phyloP scores from a whole-genome alignment of 2,113 vertebrate species.

The Haemorhous mexicanus region DNA sequence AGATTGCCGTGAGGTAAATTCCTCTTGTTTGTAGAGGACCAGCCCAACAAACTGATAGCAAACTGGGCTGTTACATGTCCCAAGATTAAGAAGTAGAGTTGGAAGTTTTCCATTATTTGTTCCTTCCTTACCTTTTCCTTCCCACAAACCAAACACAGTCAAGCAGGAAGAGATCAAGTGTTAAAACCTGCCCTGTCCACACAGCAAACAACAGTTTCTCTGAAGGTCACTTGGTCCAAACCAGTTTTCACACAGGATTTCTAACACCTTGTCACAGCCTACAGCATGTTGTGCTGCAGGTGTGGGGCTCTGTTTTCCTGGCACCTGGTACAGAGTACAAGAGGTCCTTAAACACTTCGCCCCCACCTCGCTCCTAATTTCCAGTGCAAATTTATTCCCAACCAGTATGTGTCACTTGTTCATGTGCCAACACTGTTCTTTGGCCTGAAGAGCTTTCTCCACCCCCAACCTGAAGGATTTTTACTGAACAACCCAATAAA shows the following conservation, averaged over 20 bases:
- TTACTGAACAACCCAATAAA: neutral
- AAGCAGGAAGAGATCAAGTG: neutral
- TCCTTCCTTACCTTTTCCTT: neutral
- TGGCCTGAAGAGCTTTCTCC: neutral
- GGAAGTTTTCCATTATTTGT: slow-evolving; percentile 18
- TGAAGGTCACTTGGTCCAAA: neutral
- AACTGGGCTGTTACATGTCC: neutral
- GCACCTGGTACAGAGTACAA: neutral
- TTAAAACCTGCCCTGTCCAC: neutral
- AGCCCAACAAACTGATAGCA: slow-evolving; percentile 15
- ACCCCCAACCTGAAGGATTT: neutral
- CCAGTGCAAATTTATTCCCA: neutral
- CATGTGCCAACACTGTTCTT: neutral
- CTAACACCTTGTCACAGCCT: neutral
- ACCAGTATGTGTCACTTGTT: neutral
- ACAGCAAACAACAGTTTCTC: neutral
- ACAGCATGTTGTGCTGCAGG: neutral
- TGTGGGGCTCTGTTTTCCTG: neutral
- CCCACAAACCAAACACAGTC: slow-evolving; percentile 3
- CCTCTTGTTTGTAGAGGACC: slow-evolving; percentile 45
- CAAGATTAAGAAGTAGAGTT: neutral
- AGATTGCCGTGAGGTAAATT: slow-evolving; percentile 49
- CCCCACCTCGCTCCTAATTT: neutral
- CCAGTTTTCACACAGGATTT: neutral
- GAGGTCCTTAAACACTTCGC: neutral